Evolutionary conservation across 2,113 vertebrate species (phyloP).

Genomic region (Climacteris rufus): DNA sequence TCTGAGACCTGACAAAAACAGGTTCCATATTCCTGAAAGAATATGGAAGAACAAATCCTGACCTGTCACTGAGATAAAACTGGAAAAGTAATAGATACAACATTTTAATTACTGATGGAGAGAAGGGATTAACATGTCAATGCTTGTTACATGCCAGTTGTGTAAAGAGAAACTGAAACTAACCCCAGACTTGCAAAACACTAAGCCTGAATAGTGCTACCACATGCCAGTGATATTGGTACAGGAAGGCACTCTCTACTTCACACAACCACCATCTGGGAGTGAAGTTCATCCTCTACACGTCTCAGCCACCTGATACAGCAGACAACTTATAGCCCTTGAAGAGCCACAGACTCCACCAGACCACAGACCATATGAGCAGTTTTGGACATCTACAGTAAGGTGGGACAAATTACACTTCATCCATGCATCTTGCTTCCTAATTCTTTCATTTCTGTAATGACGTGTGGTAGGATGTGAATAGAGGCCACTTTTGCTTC

Average conservation of each 20-base stretch:
- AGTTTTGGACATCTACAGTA: background rate
- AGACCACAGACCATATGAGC: background rate
- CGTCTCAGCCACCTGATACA: background rate
- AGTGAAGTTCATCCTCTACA: background rate
- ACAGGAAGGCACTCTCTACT: background rate
- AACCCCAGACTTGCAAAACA: background rate
- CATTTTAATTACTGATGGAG: background rate
- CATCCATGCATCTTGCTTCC: background rate
- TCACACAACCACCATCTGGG: background rate
- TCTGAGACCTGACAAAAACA: background rate
- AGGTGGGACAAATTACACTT: background rate
- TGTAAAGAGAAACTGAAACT: background rate
- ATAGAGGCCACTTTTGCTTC: background rate
- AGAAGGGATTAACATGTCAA: background rate
- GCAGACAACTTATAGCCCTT: background rate
- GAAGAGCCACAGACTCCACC: background rate
- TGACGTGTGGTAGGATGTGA: background rate
- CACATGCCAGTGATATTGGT: background rate
- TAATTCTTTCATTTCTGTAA: background rate
- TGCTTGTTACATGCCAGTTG: background rate
- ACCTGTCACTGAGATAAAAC: background rate
- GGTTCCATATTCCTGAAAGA: background rate
- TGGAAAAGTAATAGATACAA: background rate
- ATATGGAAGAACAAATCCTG: background rate
- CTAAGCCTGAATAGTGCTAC: background rate